Percentiles rank a stretch among this genome's conserved stretches.
Evolutionary conservation across 1,140 invertebrate species (phyloP).

Genomic region (Amphibalanus amphitrite): DNA sequence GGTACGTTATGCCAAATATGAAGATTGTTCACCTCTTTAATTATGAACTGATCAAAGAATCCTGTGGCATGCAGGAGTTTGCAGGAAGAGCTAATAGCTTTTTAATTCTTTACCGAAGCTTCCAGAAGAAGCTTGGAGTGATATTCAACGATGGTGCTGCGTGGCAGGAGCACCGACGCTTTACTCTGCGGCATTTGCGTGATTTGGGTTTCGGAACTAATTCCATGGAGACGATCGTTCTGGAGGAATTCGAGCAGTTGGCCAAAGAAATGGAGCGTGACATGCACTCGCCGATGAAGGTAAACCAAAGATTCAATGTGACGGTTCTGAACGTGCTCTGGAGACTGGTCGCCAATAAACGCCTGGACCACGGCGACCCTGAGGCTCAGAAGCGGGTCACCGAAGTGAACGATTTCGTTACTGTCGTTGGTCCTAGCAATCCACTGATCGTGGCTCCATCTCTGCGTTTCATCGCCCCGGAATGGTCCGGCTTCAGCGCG

Average conservation of each 20-base stretch:
- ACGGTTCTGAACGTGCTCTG: neutral
- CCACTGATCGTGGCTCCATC: neutral
- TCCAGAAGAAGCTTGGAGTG: neutral
- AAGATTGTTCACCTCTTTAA: neutral
- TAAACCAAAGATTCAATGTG: neutral
- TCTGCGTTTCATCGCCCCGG: neutral
- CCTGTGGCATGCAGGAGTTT: neutral
- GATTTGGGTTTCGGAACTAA: constrained; percentile 52
- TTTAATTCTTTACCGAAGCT: neutral
- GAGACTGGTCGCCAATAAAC: neutral
- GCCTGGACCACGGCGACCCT: neutral
- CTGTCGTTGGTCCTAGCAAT: neutral
- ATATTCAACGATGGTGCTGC: neutral
- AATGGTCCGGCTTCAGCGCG: too few relatives aligned
- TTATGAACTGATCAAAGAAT: neutral
- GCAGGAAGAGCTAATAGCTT: neutral
- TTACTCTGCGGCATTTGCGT: constrained; percentile 12
- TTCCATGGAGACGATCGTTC: constrained; percentile 49
- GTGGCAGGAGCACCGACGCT: constrained; percentile 9
- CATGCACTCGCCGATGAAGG: neutral
- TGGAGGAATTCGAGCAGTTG: constrained; percentile 43
- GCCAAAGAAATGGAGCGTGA: constrained; percentile 11
- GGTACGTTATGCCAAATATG: neutral
- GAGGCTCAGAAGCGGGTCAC: too few relatives aligned
- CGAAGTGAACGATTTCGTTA: too few relatives aligned